A percentile compares a stretch with the other conserved stretches of the same genome.
These are phyloP conservation scores for Hesperia comma DNA, from an alignment of 2,888 invertebrate genomes.

Conservation along the genomic window DNA sequence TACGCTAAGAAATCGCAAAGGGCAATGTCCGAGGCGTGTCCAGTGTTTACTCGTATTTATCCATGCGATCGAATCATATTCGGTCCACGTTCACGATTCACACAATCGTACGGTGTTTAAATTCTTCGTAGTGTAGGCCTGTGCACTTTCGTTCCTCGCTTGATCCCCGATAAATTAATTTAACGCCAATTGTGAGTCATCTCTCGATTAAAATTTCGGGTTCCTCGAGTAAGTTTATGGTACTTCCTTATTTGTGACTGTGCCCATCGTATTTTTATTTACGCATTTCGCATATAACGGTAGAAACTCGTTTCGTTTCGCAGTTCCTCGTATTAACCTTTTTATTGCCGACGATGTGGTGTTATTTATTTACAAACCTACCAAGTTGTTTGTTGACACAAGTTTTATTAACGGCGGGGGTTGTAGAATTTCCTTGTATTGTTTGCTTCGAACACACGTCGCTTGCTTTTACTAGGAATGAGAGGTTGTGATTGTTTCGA, in stretches of 20 bases:
- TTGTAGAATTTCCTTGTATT: conserved; percentile 57
- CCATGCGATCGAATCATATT: conserved; percentile 69
- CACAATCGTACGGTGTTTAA: conserved; percentile 74
- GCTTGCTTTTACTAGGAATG: conserved; percentile 37
- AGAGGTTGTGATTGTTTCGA: conserved; percentile 9
- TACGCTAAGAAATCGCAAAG: conserved; percentile 50
- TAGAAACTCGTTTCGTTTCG: conserved; percentile 72
- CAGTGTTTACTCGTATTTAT: conserved; percentile 63
- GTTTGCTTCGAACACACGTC: conserved; percentile 55
- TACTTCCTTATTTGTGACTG: conserved; percentile 62
- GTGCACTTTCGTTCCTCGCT: conserved; percentile 61
- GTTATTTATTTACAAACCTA: conserved; percentile 69
- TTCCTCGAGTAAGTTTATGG: conserved; percentile 42
- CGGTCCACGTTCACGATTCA: conserved; percentile 79
- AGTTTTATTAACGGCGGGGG: conserved; percentile 27
- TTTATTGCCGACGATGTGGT: conserved; percentile 47
- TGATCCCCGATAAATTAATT: conserved; percentile 19
- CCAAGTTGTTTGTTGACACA: conserved; percentile 44
- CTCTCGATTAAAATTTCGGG: conserved; percentile 17
- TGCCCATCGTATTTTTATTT: conserved; percentile 56
- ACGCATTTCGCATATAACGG: conserved; percentile 69
- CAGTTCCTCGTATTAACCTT: conserved; percentile 51
- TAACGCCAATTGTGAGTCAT: conserved; percentile 38
- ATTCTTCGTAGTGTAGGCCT: conserved; percentile 62
- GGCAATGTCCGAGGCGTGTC: conserved; percentile 58